Evolutionary conservation across 1,140 invertebrate genomes (phyloP), one percentile per base, ranked within the genome.

Genomic region (Platorchestia sp.): DNA sequence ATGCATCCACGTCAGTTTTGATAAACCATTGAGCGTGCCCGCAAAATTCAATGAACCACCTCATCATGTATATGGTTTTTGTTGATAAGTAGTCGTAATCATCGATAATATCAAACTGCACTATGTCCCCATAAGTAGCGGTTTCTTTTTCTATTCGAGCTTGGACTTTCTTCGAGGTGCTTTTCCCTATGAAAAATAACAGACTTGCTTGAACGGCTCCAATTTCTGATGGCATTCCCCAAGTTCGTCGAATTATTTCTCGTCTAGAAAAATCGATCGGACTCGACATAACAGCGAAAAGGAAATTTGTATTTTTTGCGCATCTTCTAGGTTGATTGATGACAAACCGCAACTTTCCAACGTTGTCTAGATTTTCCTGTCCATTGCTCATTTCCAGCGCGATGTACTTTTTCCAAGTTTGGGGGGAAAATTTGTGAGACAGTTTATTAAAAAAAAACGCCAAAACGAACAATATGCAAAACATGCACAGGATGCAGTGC

Each of bases 1-100:
- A 90, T 45, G 87, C 87, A 44, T 90, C 87, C 41, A 90, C 87
- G 44, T 90, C 87, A 90, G 87, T 43, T 90, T 90, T 90, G 5
- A 90, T 41, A 27, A 43, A 90, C 87, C 87, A 90, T 42, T 90
- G 41, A 16, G 87, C 87, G 59, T 36, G 59, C 41, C 10, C 87
- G 27, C 87, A 90, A 90, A 42, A 90, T 90, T 42, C 6, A 14
- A 43, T 42, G 44, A 90, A 90, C 87, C 87, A 90, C 87, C 87
- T 90, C 87, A 90, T 90, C 87, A 90, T 90, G 87, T 45, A 16
- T 45, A 90, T 90, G 44, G 41, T 90, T 90, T 90, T 90, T 36
- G 41, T 90, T 19, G 87, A 43, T 3, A 90, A 41, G 27, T 90
- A 42, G 41, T 45, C 87, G 27, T 90, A 90, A 43, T 42, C 87